Percentiles rank a stretch among this genome's conserved stretches.
Conservation (phyloP, 2,888 invertebrate species). For the Rhagium mordax region DNA sequence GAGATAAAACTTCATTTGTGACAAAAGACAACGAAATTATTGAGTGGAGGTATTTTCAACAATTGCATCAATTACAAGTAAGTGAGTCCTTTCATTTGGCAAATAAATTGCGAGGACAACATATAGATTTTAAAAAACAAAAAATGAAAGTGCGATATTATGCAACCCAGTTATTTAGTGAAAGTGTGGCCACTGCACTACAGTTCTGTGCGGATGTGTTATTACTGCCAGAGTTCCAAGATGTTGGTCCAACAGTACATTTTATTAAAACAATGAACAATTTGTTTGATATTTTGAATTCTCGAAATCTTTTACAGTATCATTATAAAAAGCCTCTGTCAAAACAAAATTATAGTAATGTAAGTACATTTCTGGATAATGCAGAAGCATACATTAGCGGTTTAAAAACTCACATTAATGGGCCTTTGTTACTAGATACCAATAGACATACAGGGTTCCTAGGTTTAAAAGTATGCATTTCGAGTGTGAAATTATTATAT, state of each 20-base stretch:
- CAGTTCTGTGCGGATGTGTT: conserved; percentile 46
- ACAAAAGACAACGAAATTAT: conserved; percentile 10
- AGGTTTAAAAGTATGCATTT: background rate
- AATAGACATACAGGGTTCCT: background rate
- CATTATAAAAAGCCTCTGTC: conserved; percentile 29
- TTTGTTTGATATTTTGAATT: conserved; percentile 54
- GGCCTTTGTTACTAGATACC: conserved; percentile 1
- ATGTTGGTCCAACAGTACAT: conserved; percentile 42
- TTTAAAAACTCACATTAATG: background rate
- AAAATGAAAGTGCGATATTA: conserved; percentile 32
- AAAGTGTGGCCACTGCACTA: conserved; percentile 51
- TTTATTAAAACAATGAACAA: conserved; percentile 50
- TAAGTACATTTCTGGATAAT: background rate
- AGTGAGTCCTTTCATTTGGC: conserved; percentile 35
- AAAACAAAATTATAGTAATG: background rate
- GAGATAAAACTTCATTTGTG: conserved; percentile 6
- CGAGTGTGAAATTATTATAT: background rate
- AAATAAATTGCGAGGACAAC: conserved; percentile 32
- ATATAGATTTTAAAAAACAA: conserved; percentile 27
- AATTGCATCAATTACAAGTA: conserved; percentile 28
- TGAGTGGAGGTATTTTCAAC: conserved; percentile 12
- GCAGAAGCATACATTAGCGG: background rate
- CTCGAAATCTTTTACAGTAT: conserved; percentile 34
- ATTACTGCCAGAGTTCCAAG: conserved; percentile 45
- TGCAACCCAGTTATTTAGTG: conserved; percentile 46